Base-by-base conservation (phyloP, 2,888 invertebrate genomes). In the Leucoma salicis region DNA sequence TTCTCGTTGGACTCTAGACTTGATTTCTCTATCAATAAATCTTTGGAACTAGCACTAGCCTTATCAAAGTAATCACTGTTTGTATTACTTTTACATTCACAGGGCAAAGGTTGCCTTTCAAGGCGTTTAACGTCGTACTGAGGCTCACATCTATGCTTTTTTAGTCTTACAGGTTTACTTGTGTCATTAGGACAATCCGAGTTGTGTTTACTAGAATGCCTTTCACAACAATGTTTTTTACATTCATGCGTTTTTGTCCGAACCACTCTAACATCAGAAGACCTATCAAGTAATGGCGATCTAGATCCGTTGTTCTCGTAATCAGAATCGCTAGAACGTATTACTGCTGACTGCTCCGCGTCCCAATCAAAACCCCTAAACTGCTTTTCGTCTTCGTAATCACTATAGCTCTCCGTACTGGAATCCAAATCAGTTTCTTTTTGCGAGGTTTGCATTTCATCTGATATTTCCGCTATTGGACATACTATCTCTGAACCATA, bases 381-480 rank as follows among this genome's bases (percentile, higher is more conserved):
- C 59, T 90, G 90, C 50, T 91, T 91, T 49, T 91, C 91, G 47
- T 91, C 92, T 49, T 93, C 92, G 57, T 91, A 92, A 66, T 92
- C 92, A 46, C 91, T 92, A 57, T 92, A 92, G 46, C 92, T 92
- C 56, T 91, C 91, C 14, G 91, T 91, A 32, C 90, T 89, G 0
- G 92, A 92, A 56, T 91, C 91, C 46, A 92, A 64, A 64, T 92
- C 92, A 0, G 92, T 92, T 64, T 92, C 92, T 31, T 92, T 92
- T 57, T 93, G 92, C 0, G 92, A 92, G 7, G 92, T 92, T 70
- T 92, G 92, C 85, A 93, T 94, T 76, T 96, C 95, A 66, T 95
- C 96, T 0, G 94, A 93, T 71, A 95, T 95, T 81, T 96, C 96
- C 0, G 95, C 95, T 58, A 96, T 96, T 2, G 96, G 95, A 76